Conservation (phyloP, 2,888 invertebrate species). For the Zygogramma bicolorata region DNA sequence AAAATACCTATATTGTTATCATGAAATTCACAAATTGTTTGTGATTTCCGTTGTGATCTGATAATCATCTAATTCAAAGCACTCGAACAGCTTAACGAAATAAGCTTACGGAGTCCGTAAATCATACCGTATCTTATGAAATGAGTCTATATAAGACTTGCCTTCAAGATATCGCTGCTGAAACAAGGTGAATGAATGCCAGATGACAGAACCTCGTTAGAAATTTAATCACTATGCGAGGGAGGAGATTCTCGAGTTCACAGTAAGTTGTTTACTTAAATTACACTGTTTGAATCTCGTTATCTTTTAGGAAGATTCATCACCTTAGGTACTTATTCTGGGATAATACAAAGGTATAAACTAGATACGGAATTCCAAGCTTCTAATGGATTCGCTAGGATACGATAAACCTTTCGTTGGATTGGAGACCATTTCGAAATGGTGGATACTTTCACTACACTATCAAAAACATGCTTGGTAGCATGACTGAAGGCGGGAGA, state of each 20-base stretch:
- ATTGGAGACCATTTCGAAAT: background rate
- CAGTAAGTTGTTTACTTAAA: conserved; percentile 6
- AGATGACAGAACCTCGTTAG: background rate
- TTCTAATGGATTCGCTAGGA: background rate
- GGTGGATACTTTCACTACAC: too few relatives aligned
- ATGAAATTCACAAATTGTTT: too few relatives aligned
- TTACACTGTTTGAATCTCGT: conserved; percentile 10
- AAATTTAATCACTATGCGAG: background rate
- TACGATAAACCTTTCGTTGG: background rate
- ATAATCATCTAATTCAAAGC: too few relatives aligned
- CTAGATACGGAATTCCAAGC: background rate
- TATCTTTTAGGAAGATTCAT: background rate
- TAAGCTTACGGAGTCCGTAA: too few relatives aligned
- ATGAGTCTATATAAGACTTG: background rate
- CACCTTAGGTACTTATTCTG: background rate
- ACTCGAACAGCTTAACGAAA: too few relatives aligned
- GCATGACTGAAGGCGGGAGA: too few relatives aligned
- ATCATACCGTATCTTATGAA: background rate
- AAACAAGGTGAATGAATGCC: background rate
- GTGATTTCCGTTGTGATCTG: too few relatives aligned
- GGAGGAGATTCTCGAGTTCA: background rate
- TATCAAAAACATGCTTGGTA: too few relatives aligned
- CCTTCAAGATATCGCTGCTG: background rate
- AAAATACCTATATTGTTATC: too few relatives aligned
- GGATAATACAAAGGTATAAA: background rate